Evolutionary conservation across 2,113 vertebrate genomes (phyloP), one percentile per base, ranked within the genome.

Genomic region (Corydoras maculifer): DNA sequence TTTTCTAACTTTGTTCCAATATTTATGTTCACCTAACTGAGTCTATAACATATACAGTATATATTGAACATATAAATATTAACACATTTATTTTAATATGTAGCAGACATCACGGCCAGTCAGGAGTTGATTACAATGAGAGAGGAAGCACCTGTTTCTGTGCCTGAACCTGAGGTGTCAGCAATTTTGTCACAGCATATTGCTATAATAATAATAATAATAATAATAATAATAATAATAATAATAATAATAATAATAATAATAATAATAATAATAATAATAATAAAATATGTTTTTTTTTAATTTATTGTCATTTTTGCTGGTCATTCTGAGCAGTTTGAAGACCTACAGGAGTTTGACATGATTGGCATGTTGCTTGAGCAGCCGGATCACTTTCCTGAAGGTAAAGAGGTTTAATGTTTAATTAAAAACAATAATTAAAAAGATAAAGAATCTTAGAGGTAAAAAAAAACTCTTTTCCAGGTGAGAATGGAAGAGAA

Each of bases 41-140:
- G 35, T 43, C 7, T 43, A 43, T 43, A 43, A 43, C 35, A 8
- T 43, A 43, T 43, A 43, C 35, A 43, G 18, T 43, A 43, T 43
- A 43, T 43, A 43, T 5, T 43, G 35, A 43, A 43, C 35, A 4
- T 43, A 25, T 25, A 25, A 25, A 25, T 25, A 25, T 25, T 25
- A 25, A 25, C 18, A 25, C 18, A 43, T 9, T 67, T 2, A 0
- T 68, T 66, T 60, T 55, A 25, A 10, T 58, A 10, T 10, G n/a
- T 8, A 8, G 0, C 77, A 89, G 89, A 15, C 31, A 75, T 86
- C 11, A 88, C 87, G 1, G 85, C 82, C 0, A 76, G 88, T 11
- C 86, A 84, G 4, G 88, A 91, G 0, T 62, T 18, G 63, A 94
- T 95, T 81, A 94, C 92, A 0, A 72, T 95, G 69, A 82, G 6